Evolutionary conservation across 2,797 vertebrate species (phyloP), one percentile per base, ranked within the genome.

Genomic region (Eospalax fontanierii): DNA sequence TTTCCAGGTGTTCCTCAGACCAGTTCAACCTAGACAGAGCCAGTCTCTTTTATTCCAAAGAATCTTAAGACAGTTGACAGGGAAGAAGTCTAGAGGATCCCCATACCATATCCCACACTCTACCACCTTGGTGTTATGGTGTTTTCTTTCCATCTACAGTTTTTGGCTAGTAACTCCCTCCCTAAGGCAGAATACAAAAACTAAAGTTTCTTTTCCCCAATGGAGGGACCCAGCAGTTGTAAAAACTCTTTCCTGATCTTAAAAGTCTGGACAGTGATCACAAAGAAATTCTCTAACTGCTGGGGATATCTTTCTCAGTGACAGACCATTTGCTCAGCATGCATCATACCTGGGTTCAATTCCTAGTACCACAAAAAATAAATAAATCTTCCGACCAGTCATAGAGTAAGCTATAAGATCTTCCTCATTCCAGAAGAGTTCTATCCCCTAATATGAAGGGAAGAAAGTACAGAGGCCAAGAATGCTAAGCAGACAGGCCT

Each of bases 11-110:
- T n/a, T 91, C 38, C 74, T 30, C 61, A 88, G 65, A 79, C 57
- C 89, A 93, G 79, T 35, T 70, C 35, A 22, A n/a, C 65, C 82
- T 71, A 70, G 33, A 78, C 22, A 82, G 96, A 89, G 57, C 24
- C 71, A 70, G 43, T 57, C 63, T 21, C 71, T 76, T 93, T 89
- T 40, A 50, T 43, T 71, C 33, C 63, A 35, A 18, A 24, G 59
- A 70, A 68, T 14, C 50, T 43, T 40, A 18, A 57, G 6, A 54
- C 10, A 84, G 24, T 21, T 70, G 61, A 68, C 83, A 76, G 40
- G 19, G 10, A 93, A 65, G 19, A 33, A 35, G 35, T 78, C 82
- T 38, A 22, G 21, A 61, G 35, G 7, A 86, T 38, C 16, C 22
- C 38, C 93, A 79, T 12, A 85, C 16, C n/a, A n/a, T n/a, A n/a